Conservation (phyloP, 2,888 invertebrate species). For the Thera britannica region DNA sequence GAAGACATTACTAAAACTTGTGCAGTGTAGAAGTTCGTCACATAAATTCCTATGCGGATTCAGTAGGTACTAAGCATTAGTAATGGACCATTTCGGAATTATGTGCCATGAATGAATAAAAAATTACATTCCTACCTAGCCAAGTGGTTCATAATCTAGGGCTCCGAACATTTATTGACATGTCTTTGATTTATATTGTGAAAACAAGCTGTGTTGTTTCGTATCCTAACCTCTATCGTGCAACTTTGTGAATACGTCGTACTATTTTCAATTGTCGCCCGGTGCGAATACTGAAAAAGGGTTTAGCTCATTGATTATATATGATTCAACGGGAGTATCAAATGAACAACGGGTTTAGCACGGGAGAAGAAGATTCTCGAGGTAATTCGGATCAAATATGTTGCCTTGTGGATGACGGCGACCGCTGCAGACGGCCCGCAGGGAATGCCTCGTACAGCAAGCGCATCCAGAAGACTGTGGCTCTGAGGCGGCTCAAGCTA, state of each 20-base stretch:
- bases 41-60: conserved; percentile 27
- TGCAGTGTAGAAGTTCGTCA: conserved; percentile 23
- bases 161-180: conserved; percentile 49
- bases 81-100: conserved; percentile 62
- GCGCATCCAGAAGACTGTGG: conserved; percentile 97
- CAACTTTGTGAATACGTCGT: conserved; percentile 77
- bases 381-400: conserved; percentile 95
- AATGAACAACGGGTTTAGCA: conserved; percentile 95
- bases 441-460: conserved; percentile 99
- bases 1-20: conserved; percentile 6
- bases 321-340: conserved; percentile 85
- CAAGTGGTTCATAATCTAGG: conserved; percentile 48
- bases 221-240: conserved; percentile 76
- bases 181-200: conserved; percentile 56
- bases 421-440: conserved; percentile 93
- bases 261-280: conserved; percentile 56
- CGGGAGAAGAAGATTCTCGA: conserved; percentile 95
- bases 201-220: conserved; percentile 69
- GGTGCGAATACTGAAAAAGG: conserved; percentile 65
- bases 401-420: conserved; percentile 95
- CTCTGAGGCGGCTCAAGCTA: conserved; percentile 94
- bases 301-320: conserved; percentile 75
- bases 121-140: conserved; percentile 45
- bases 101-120: conserved; percentile 67
- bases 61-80: conserved; percentile 49